Evolutionary conservation across 2,888 invertebrate genomes (phyloP).

Genomic region (Dynastes grantii): DNA sequence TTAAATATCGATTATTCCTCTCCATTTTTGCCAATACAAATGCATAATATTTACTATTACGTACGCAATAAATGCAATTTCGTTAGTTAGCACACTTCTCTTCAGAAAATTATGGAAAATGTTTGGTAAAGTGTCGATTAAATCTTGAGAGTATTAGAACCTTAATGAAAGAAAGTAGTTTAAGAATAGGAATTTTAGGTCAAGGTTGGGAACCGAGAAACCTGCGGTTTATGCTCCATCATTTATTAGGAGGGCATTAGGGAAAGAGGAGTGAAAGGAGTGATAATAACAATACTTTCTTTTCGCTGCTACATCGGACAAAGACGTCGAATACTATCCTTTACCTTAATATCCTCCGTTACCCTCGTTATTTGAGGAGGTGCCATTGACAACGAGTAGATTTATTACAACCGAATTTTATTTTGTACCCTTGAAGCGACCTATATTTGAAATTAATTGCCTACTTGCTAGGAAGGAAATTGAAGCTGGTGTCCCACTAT

Average conservation of each 20-base stretch:
- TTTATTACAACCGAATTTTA: slow-evolving; percentile 21
- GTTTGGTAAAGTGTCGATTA: no score
- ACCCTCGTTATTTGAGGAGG: background rate
- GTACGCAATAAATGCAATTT: background rate
- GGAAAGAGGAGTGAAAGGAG: background rate
- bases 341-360: slow-evolving; percentile 6
- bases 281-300: slow-evolving; percentile 30
- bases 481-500: no score
- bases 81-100: no score
- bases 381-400: background rate
- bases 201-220: slow-evolving; percentile 7
- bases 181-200: background rate
- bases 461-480: background rate
- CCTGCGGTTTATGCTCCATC: background rate
- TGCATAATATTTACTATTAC: background rate
- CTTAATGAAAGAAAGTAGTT: no score
- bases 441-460: slow-evolving; percentile 9
- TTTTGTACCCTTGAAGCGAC: slow-evolving; percentile 12
- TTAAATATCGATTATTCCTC: no score
- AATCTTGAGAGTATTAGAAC: no score
- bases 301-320: background rate
- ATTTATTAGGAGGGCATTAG: background rate
- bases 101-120: no score
- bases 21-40: no score
- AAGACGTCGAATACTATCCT: slow-evolving; percentile 9